Conservation (phyloP, 2,113 vertebrate species). For the Oplegnathus fasciatus region DNA sequence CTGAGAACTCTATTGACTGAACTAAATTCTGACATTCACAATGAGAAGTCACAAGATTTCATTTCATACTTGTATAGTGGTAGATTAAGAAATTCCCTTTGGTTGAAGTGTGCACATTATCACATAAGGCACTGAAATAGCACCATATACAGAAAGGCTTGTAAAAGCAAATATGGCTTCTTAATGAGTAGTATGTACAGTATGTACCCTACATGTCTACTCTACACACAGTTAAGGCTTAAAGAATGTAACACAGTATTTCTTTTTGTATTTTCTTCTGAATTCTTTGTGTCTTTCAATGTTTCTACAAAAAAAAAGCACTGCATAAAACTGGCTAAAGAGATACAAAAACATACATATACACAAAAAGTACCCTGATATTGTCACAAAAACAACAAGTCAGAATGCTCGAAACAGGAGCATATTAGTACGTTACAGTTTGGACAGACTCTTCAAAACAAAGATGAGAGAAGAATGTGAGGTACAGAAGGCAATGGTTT, state of each 20-base stretch:
- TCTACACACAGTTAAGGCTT: background rate
- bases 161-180: constrained; percentile 55
- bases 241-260: background rate
- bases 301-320: background rate
- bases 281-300: background rate
- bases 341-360: constrained; percentile 30
- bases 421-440: constrained; percentile 29
- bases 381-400: constrained; percentile 40
- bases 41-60: constrained; percentile 45
- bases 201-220: background rate
- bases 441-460: constrained; percentile 36
- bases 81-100: constrained; percentile 67
- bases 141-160: constrained; percentile 31
- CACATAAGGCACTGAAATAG: constrained; percentile 41
- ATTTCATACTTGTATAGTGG: constrained; percentile 3
- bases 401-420: constrained; percentile 22
- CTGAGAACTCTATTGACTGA: constrained; percentile 70
- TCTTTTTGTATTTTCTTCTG: background rate
- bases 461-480: constrained; percentile 39
- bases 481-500: constrained; percentile 53
- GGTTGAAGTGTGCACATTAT: constrained; percentile 38
- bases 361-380: constrained; percentile 76
- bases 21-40: constrained; percentile 59
- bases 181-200: constrained; percentile 21
- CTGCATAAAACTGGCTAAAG: constrained; percentile 23